Evolutionary conservation across 2,113 vertebrate species (phyloP).

Genomic region (Cygnus atratus): DNA sequence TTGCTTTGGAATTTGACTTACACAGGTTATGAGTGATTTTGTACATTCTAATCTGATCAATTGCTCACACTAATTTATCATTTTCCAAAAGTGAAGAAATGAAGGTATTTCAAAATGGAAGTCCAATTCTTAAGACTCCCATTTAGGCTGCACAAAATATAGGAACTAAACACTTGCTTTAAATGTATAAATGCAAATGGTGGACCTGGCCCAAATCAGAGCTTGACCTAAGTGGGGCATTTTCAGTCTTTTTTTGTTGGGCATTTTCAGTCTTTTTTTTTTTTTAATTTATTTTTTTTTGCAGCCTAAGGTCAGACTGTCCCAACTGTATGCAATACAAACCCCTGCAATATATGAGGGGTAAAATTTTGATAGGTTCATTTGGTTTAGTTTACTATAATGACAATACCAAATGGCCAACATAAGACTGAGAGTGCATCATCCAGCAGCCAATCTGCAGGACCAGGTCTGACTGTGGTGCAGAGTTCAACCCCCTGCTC

Average conservation of each 20-base stretch:
- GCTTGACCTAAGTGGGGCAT: background rate
- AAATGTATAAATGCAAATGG: background rate
- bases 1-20: constrained; percentile 51
- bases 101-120: background rate
- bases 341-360: background rate
- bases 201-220: background rate
- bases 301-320: background rate
- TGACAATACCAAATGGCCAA: background rate
- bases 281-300: background rate
- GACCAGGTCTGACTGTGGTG: background rate
- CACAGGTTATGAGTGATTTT: constrained; percentile 35
- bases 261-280: too few relatives aligned
- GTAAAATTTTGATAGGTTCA: background rate
- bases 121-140: background rate
- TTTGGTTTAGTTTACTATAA: background rate
- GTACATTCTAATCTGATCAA: constrained; percentile 35
- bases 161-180: background rate
- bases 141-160: background rate
- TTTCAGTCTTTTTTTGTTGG: background rate
- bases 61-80: background rate
- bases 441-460: background rate
- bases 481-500: background rate
- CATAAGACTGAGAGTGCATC: background rate
- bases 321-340: background rate
- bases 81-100: constrained; percentile 28